Percentiles rank a stretch among this genome's conserved stretches.
These are phyloP conservation scores for Microctenopoma steveboyesi DNA, from an alignment of 2,797 vertebrate genomes.

Conservation along the genomic window DNA sequence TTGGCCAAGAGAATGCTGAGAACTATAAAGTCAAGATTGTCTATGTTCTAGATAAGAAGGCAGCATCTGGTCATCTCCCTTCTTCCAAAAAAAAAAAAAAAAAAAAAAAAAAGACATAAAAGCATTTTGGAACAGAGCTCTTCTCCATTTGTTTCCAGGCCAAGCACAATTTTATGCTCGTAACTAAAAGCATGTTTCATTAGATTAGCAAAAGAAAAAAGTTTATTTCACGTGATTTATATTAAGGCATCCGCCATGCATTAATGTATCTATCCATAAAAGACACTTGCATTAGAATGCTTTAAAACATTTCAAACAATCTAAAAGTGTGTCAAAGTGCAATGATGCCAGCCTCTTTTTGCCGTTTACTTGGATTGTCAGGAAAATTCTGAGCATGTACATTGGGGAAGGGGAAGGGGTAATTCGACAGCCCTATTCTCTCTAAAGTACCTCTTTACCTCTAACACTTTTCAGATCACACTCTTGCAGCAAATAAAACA, in stretches of 20 bases:
- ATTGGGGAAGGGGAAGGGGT: slow-evolving; percentile 32
- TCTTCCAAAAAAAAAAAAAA: slow-evolving; percentile 17
- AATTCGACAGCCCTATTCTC: slow-evolving; percentile 71
- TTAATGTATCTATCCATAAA: slow-evolving; percentile 71
- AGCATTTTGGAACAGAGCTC: slow-evolving; percentile 73
- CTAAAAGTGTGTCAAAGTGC: slow-evolving; percentile 87
- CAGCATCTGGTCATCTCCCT: slow-evolving; percentile 40
- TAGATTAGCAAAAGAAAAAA: slow-evolving; percentile 59
- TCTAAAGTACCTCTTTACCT: slow-evolving; percentile 73
- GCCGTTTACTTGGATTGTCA: slow-evolving; percentile 84
- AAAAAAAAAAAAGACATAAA: slow-evolving; percentile 38
- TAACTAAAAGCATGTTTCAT: slow-evolving; percentile 66
- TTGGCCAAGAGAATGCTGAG: slow-evolving; percentile 56
- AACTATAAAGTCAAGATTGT: slow-evolving; percentile 50
- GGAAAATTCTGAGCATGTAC: slow-evolving; percentile 75
- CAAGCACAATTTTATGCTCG: slow-evolving; percentile 72
- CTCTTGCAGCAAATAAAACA: slow-evolving; percentile 64
- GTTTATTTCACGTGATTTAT: slow-evolving; percentile 70
- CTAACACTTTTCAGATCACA: slow-evolving; percentile 58
- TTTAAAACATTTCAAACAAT: slow-evolving; percentile 80
- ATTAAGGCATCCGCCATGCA: slow-evolving; percentile 82
- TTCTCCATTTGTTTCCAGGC: slow-evolving; percentile 49
- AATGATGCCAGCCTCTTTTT: slow-evolving; percentile 75
- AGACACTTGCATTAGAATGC: slow-evolving; percentile 82
- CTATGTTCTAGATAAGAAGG: slow-evolving; percentile 28